A percentile compares a stretch with the other conserved stretches of the same genome.
These are phyloP conservation scores for Drosophila meridionalis DNA, from an alignment of 2,888 invertebrate genomes.

Conservation along the genomic window DNA sequence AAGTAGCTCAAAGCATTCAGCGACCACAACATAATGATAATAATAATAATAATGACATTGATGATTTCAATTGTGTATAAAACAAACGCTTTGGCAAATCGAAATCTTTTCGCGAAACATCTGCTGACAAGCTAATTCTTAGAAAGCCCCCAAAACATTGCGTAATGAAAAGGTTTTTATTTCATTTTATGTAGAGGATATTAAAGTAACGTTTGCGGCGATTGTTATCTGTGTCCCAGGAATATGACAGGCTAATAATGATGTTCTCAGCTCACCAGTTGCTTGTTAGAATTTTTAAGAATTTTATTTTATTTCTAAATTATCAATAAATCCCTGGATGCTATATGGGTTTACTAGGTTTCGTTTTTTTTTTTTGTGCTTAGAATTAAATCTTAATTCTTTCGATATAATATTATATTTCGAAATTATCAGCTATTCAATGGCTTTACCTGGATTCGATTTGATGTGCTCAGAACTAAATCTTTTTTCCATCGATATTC, in stretches of 20 bases:
- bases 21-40: constrained; percentile 40
- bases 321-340: too few relatives aligned
- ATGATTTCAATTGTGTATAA: constrained; percentile 54
- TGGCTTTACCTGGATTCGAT: not conserved
- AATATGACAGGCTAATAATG: not conserved
- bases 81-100: constrained; percentile 19
- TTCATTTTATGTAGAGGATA: not conserved
- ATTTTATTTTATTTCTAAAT: not conserved
- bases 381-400: too few relatives aligned
- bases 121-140: constrained; percentile 28
- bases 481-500: not conserved
- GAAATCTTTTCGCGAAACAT: not conserved
- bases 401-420: too few relatives aligned
- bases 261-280: not conserved
- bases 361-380: too few relatives aligned
- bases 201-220: not conserved
- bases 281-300: not conserved
- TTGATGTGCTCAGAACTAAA: not conserved
- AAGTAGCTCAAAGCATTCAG: constrained; percentile 43
- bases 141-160: constrained; percentile 6
- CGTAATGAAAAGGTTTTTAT: constrained; percentile 1
- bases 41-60: constrained; percentile 66
- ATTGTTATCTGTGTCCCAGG: not conserved
- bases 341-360: too few relatives aligned
- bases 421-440: too few relatives aligned